Evolutionary conservation across 1,140 invertebrate species (phyloP), one percentile per base, ranked within the genome.

Genomic region (Hypothenemus hampei): DNA sequence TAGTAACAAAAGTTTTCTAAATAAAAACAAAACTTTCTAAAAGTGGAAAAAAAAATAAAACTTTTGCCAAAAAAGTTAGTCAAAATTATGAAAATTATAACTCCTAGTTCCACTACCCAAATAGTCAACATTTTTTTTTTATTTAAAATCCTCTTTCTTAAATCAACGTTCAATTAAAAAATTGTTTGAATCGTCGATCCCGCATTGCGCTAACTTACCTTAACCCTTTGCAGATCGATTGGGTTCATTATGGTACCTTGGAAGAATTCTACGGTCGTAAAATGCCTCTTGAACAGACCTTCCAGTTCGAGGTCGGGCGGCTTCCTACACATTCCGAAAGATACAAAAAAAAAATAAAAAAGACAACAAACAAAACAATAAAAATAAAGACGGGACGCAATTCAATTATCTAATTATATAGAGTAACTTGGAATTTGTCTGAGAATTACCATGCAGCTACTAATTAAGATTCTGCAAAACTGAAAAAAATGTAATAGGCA

Each of bases 241-340:
- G 94, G 93, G 81, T 97, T 97, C 96, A 98, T 98, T 75, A 98
- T 97, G 78, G 93, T 96, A 76, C 95, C 96, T 84, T 97, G 93
- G 85, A 98, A 98, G 86, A 97, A 98, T 81, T 98, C 93, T 77
- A 98, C 94, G 72, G 95, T 97, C 68, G 94, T 98, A 83, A 97
- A 98, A 83, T 98, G 94, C 77, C 95, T 85, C 82, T 98, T 98
- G 83, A 98, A 95, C 71, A 98, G 85, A 80, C 94, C 93, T 83
- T 98, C 94, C 80, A 98, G 82, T 83, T 98, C 94, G 78, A 98
- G 84, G 81, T 97, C 93, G 72, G 87, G 87, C 75, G 87, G 87
- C 79, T 91, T 90, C 84, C 87, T 91, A 75, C 72, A 80, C 77
- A 77, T 74, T 73, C 52, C 58, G 63, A 66, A 46, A 61, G 58